Base-by-base conservation (phyloP, 2,113 vertebrate species). In the Cheirogaleus medius region DNA sequence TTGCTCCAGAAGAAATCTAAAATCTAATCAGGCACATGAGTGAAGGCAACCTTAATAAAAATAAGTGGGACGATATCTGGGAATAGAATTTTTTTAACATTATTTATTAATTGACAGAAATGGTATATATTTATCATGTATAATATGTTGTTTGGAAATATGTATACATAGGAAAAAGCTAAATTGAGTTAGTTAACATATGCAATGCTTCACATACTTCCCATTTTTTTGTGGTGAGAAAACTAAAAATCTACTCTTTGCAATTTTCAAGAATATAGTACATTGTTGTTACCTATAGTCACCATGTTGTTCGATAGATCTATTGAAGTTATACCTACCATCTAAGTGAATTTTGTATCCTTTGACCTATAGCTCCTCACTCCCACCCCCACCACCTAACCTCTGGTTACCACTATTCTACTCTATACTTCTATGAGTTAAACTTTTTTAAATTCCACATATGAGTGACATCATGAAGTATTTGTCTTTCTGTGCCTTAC, bases 351-450 rank as follows among this genome's bases (percentile, higher is more conserved):
- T 54, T 52, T 12, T 12, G 9, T 25, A 20, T n/a, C 15, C 47
- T 66, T 63, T 42, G 21, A 64, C 23, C 13, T 15, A n/a, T 32
- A 7, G 20, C 6, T 21, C 64, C 39, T 3, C 9, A 49, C 17
- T 10, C 52, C 7, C 4, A 20, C 29, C 17, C 17, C 29, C 17
- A 20, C 8, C 2, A 20, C 8, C 6, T 0, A 0, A 4, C 4
- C 9, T 0, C 9, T 73, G 23, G 25, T 2, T 15, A 85, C 9
- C 37, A 29, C 49, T 29, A 54, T 27, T 27, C 5, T 14, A 44
- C 32, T 47, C 21, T 66, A 11, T 29, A 3, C 3, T n/a, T 76
- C 17, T 42, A 64, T 17, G 29, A 49, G 21, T 4, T 66, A 14
- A 52, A 54, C 4, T 13, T 74, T 76, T 32, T 64, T 9, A 66